Base-by-base conservation (phyloP, 1,140 invertebrate species). In the Platyscapa corneri region DNA sequence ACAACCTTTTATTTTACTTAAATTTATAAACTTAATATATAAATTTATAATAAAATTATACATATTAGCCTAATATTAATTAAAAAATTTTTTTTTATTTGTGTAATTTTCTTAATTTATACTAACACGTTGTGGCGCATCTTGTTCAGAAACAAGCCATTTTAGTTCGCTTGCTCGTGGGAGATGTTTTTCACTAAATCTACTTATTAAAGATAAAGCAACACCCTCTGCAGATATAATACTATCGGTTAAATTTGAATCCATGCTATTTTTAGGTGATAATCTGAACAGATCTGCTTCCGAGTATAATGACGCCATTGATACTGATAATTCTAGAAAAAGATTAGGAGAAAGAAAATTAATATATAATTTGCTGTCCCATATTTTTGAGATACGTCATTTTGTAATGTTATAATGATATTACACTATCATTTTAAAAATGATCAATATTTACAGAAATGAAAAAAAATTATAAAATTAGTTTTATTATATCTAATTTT, bases 61-160 rank as follows among this genome's bases (percentile, higher is more conserved):
- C n/a, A n/a, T n/a, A n/a, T n/a, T n/a, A n/a, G n/a, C n/a, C n/a
- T n/a, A n/a, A n/a, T n/a, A n/a, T n/a, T n/a, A n/a, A n/a, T n/a
- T n/a, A n/a, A n/a, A n/a, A n/a, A n/a, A n/a, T n/a, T n/a, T n/a
- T n/a, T n/a, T n/a, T n/a, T n/a, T n/a, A n/a, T n/a, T 27, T 74
- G 16, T 42, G 10, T 18, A 8, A 42, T 20, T 37, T 42, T 42
- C 42, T 6, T 74, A 27, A 76, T 81, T 30, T 70, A 77, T 79
- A 86, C 77, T 88, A 91, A 95, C 95, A 87, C 95, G 94, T 91
- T 97, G 97, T 20, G 97, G 96, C 6, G 95, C 96, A 90, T 98
- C 97, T 88, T 95, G 92, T 90, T 97, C 97, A 0, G 96, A 96
- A 0, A 98, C 96, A 7, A 98, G 92, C 97, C 97, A 98, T 83